Evolutionary conservation across 2,888 invertebrate species (phyloP), one percentile per base, ranked within the genome.

Genomic region (Oithona nana): DNA sequence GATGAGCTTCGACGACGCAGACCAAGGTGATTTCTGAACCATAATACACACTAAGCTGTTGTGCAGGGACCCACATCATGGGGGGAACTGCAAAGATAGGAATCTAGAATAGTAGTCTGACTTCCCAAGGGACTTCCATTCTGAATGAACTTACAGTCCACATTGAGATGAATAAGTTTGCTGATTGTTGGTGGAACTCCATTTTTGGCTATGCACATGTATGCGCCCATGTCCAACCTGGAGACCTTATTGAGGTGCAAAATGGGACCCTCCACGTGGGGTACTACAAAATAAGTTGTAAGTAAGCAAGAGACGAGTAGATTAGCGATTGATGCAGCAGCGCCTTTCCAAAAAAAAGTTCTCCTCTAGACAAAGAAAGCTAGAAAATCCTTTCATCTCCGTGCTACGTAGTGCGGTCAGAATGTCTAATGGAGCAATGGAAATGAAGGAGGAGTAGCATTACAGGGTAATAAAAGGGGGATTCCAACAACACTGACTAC

Each of bases 181-280:
- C 88, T 88, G 68, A 88, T 86, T 31, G 87, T 84, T 1, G 89
- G 89, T 16, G 88, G 88, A 49, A 87, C 83, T 49, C 87, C 87
- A 72, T 88, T 88, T 39, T 64, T 58, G 49, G 66, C 66, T 39
- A 66, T 66, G 60, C 66, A 67, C 52, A 67, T 65, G 75, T 88
- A 89, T 56, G 86, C 87, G 30, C 89, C 89, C 89, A 90, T 90
- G 72, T 88, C 88, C 67, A 89, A 76, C 66, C 89, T 80, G 64
- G 88, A 88, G 70, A 90, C 88, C 69, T 84, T 80, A 65, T 82
- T 81, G 77, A 90, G 80, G 69, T 88, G 88, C 72, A 90, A 73
- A 24, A 82, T 81, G 71, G 86, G 86, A 49, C 88, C 86, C 72
- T 86, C 85, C 82, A 85, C 86, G 72, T 89, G 89, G 31, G 76